Conservation (phyloP, 2,888 invertebrate species). For the Watsonalla cultraria region DNA sequence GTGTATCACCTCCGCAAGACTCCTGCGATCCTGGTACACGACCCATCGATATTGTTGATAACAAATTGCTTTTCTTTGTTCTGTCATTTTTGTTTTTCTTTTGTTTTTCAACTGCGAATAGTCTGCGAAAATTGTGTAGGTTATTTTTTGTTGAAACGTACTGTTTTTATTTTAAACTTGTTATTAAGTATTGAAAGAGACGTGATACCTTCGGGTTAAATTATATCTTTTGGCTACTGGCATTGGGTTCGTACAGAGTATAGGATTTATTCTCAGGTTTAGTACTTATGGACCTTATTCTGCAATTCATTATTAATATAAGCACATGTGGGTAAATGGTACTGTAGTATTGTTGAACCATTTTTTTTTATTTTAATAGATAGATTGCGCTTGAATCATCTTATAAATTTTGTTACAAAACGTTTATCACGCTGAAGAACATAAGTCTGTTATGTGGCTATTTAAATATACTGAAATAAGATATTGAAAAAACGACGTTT, state of each 20-base stretch:
- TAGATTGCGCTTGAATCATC: too few species aligned
- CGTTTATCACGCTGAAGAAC: too few species aligned
- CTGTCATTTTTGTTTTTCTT: conserved; percentile 44
- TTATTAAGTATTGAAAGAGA: not conserved
- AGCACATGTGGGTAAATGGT: too few species aligned
- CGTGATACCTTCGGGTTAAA: not conserved
- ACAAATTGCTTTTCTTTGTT: conserved; percentile 73
- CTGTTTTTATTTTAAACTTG: not conserved
- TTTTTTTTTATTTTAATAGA: too few species aligned
- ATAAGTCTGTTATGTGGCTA: too few species aligned
- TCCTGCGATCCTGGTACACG: conserved; percentile 52
- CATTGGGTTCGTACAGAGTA: not conserved
- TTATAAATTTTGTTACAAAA: too few species aligned
- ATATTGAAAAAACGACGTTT: too few species aligned
- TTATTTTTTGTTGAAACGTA: conserved; percentile 1
- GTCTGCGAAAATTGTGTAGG: conserved; percentile 5
- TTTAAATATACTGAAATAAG: too few species aligned
- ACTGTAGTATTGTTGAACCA: too few species aligned
- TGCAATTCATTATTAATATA: too few species aligned
- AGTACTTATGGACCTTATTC: too few species aligned
- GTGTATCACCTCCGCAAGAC: conserved; percentile 39
- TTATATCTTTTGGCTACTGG: not conserved
- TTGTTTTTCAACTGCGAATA: conserved; percentile 32
- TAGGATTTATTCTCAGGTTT: too few species aligned
- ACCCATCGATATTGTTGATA: conserved; percentile 68